Evolutionary conservation across 64 coral and sea anemone genomes (phyloP).

Genomic region (Astreopora myriophthalma): DNA sequence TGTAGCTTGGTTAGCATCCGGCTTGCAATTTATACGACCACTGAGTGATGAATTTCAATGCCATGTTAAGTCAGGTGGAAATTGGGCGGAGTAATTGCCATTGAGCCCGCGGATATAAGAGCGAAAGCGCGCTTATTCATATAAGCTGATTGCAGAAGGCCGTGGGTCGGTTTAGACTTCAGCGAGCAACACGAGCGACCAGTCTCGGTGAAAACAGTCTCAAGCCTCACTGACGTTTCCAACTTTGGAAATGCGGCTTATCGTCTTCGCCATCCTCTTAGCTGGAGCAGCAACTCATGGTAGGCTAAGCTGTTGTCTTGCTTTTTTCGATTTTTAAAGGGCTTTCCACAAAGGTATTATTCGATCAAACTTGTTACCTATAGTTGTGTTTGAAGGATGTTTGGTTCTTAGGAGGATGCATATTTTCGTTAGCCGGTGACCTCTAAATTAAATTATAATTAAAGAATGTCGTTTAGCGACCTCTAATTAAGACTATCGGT

Average conservation of each 20-base stretch:
- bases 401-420: not conserved
- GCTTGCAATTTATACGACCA: not conserved
- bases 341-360: not conserved
- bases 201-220: not conserved
- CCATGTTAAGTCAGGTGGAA: slow-evolving; percentile 22
- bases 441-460: not conserved
- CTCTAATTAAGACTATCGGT: not conserved
- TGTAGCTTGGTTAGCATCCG: not conserved
- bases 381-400: not conserved
- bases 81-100: slow-evolving; percentile 32
- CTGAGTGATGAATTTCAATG: not conserved
- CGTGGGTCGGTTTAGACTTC: not conserved
- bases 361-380: not conserved
- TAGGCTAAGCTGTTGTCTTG: not conserved
- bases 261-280: not conserved
- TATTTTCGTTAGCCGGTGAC: not conserved
- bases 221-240: not conserved
- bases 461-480: not conserved
- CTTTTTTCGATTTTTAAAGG: not conserved
- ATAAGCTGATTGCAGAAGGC: slow-evolving; percentile 36
- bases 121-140: not conserved
- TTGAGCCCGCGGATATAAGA: slow-evolving; percentile 16
- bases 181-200: not conserved
- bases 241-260: not conserved
- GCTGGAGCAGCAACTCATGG: not conserved